Conservation (phyloP, 1,140 invertebrate species). For the Drosophila arizonae region DNA sequence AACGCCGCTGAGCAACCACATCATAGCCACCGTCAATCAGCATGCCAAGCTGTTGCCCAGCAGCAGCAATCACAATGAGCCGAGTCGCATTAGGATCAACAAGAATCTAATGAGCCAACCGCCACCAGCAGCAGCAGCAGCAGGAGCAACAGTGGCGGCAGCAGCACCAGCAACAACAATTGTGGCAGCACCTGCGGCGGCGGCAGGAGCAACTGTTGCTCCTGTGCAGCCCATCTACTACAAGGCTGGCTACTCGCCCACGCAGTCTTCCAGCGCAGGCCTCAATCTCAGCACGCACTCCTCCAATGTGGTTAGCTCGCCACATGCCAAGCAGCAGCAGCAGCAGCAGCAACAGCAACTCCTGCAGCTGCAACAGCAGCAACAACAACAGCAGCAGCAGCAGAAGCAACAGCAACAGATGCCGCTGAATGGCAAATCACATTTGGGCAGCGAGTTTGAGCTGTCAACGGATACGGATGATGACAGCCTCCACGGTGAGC, state of each 20-base stretch:
- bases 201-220: conserved; percentile 30
- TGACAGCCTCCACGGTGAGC: conserved; percentile 82
- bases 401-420: conserved; percentile 18
- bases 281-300: conserved; percentile 74
- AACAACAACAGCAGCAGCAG: background rate
- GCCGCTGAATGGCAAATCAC: conserved; percentile 42
- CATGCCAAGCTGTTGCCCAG: conserved; percentile 76
- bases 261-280: conserved; percentile 79
- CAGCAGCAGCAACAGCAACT: conserved; percentile 20
- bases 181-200: conserved; percentile 17
- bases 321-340: conserved; percentile 41
- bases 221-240: conserved; percentile 38
- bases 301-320: conserved; percentile 68
- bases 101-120: conserved; percentile 74
- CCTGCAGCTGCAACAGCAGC: conserved; percentile 14
- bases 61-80: conserved; percentile 57
- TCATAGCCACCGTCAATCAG: conserved; percentile 80
- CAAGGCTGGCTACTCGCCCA: conserved; percentile 63
- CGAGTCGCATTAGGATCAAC: conserved; percentile 79
- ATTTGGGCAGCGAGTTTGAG: conserved; percentile 85
- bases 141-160: conserved; percentile 17
- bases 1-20: conserved; percentile 32
- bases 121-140: conserved; percentile 24
- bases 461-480: conserved; percentile 86
- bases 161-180: conserved; percentile 24